phyloP scores from a whole-genome alignment of 2,888 invertebrate genomes.

The Drosophila fulvimacula region DNA sequence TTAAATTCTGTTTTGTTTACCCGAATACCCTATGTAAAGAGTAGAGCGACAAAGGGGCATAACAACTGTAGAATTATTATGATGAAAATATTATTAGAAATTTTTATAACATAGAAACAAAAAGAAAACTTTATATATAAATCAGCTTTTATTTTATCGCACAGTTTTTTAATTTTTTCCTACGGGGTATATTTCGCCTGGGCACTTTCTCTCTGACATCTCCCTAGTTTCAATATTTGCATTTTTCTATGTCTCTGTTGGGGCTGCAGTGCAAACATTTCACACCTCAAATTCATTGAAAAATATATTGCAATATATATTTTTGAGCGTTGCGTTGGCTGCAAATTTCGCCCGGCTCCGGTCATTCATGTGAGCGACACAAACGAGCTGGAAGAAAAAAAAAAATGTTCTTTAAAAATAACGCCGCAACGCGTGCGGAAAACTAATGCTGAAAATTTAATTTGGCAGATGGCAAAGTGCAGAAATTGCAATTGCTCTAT shows the following conservation, averaged over 20 bases:
- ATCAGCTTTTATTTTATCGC: neutral
- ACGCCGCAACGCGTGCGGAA: constrained; percentile 20
- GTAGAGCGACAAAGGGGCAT: neutral
- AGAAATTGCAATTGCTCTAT: constrained; percentile 50
- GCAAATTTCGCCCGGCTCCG: constrained; percentile 38
- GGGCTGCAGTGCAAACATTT: constrained; percentile 51
- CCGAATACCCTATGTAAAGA: constrained; percentile 23
- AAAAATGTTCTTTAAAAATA: constrained; percentile 54
- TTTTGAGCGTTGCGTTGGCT: constrained; percentile 41
- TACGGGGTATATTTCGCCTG: constrained; percentile 3
- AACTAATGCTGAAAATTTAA: constrained; percentile 51
- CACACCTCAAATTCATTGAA: constrained; percentile 67
- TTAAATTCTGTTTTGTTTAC: constrained; percentile 40
- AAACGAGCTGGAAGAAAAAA: constrained; percentile 66
- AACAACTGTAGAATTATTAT: no score
- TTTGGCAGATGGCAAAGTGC: constrained; percentile 56
- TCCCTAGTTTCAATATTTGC: neutral
- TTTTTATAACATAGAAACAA: no score
- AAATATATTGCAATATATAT: constrained; percentile 55
- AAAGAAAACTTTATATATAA: no score
- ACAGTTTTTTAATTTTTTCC: neutral
- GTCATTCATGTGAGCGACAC: constrained; percentile 49
- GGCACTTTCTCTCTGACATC: neutral
- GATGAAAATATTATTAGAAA: neutral
- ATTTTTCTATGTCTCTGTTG: constrained; percentile 3